phyloP scores from a whole-genome alignment of 2,113 vertebrate genomes.

The Xyliphius kryptos region DNA sequence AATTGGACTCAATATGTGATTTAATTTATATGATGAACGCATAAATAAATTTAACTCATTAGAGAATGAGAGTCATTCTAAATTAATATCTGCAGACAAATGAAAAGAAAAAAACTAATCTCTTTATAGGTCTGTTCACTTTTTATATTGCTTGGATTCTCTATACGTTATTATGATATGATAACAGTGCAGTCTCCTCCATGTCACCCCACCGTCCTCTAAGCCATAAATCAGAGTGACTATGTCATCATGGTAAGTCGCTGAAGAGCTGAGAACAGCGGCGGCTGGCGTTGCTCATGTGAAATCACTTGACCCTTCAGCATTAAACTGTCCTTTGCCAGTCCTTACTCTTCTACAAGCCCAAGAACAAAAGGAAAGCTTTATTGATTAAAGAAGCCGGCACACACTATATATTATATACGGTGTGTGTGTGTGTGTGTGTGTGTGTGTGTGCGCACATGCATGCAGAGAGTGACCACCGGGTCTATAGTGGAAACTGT shows the following conservation, averaged over 20 bases:
- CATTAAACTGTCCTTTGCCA: conserved; percentile 96
- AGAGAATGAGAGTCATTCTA: not conserved
- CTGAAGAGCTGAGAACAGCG: conserved; percentile 81
- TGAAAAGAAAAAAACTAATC: not conserved
- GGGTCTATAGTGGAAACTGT: conserved; percentile 75
- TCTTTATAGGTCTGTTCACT: conserved; percentile 11
- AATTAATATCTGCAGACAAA: not conserved
- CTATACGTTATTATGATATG: conserved; percentile 85
- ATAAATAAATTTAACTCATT: not conserved
- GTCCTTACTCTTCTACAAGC: conserved; percentile 82
- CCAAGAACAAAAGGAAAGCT: conserved; percentile 84
- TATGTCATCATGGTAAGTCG: conserved; percentile 91
- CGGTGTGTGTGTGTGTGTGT: conserved; percentile 68
- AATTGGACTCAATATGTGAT: too few species aligned
- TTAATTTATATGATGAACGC: too few species aligned
- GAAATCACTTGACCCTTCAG: conserved; percentile 98
- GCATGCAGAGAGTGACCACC: conserved; percentile 49
- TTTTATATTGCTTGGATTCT: conserved; percentile 53
- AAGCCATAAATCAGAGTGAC: conserved; percentile 95
- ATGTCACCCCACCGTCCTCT: conserved; percentile 40
- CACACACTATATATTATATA: conserved; percentile 94
- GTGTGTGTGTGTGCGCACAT: conserved; percentile 16
- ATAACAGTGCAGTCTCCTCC: conserved; percentile 75
- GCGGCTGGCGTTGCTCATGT: conserved; percentile 86
- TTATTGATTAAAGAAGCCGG: conserved; percentile 96